Percentiles rank a stretch among this genome's conserved stretches.
These are phyloP conservation scores for Phengaris arion DNA, from an alignment of 2,888 invertebrate species.

Conservation along the genomic window DNA sequence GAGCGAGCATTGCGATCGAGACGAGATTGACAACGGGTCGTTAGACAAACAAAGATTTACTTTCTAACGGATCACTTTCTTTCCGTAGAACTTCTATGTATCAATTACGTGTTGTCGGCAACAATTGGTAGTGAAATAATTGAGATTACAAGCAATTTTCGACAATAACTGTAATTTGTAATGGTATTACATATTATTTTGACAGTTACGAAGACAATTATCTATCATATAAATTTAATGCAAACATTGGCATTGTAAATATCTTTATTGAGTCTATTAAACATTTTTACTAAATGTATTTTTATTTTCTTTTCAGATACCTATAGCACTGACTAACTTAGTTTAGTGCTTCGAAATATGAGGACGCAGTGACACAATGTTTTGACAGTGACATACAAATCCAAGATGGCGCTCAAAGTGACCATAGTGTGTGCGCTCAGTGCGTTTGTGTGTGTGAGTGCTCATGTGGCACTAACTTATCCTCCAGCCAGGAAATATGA, in stretches of 20 bases:
- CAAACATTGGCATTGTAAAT: neutral
- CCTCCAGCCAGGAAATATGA: conserved; percentile 93
- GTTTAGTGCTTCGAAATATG: conserved; percentile 24
- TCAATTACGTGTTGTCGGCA: conserved; percentile 22
- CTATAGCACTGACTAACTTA: neutral
- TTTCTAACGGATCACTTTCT: conserved; percentile 24
- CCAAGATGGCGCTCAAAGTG: conserved; percentile 55
- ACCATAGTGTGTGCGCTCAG: conserved; percentile 49
- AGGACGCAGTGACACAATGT: conserved; percentile 33
- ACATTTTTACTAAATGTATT: neutral
- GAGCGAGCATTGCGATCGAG: neutral
- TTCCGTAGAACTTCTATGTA: neutral
- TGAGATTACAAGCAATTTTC: conserved; percentile 4
- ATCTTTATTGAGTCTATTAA: neutral
- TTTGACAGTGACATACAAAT: conserved; percentile 37
- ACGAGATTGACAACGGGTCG: neutral
- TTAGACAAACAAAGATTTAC: conserved; percentile 18
- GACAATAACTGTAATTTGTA: neutral
- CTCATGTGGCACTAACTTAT: conserved; percentile 92
- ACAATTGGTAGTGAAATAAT: neutral
- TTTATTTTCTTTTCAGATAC: conserved; percentile 12
- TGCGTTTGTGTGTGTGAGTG: conserved; percentile 55
- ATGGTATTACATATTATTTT: neutral
- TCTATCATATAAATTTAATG: neutral
- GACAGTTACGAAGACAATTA: neutral